A percentile compares a stretch with the other conserved stretches of the same genome.
phyloP scores from a whole-genome alignment of 2,888 invertebrate genomes.

The Theretra japonica region DNA sequence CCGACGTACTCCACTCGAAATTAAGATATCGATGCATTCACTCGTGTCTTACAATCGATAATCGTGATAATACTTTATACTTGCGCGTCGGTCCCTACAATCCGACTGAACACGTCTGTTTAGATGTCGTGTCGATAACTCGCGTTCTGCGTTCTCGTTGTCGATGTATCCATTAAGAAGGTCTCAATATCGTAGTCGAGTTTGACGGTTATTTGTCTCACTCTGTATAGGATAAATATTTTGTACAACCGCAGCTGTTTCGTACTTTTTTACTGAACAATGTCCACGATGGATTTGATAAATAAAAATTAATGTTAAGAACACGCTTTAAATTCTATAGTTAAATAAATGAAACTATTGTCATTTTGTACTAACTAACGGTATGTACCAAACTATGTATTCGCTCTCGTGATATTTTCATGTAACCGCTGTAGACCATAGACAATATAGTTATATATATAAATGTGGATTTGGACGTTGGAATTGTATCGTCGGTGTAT shows the following conservation, averaged over 20 bases:
- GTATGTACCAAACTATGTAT: constrained; percentile 72
- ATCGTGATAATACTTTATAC: constrained; percentile 16
- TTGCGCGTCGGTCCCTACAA: background rate
- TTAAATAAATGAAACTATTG: constrained; percentile 47
- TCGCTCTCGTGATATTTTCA: constrained; percentile 79
- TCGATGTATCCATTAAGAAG: constrained; percentile 24
- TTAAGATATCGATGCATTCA: constrained; percentile 24
- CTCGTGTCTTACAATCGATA: constrained; percentile 27
- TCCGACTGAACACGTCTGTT: background rate
- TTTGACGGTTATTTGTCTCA: constrained; percentile 31
- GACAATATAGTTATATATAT: constrained; percentile 48
- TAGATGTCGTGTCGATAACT: background rate
- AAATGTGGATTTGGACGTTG: constrained; percentile 68
- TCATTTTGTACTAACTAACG: constrained; percentile 68
- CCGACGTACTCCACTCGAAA: background rate
- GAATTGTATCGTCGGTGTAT: constrained; percentile 55
- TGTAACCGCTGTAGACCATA: constrained; percentile 66
- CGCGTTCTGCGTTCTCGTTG: background rate
- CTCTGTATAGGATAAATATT: constrained; percentile 32
- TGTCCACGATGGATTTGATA: constrained; percentile 75
- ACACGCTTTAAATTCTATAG: constrained; percentile 79
- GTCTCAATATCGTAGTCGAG: constrained; percentile 28
- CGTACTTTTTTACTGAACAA: constrained; percentile 80
- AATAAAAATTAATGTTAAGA: constrained; percentile 65
- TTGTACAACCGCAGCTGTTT: constrained; percentile 77